Conservation (phyloP, 2,797 vertebrate genomes). For the Chiroxiphia lanceolata region DNA sequence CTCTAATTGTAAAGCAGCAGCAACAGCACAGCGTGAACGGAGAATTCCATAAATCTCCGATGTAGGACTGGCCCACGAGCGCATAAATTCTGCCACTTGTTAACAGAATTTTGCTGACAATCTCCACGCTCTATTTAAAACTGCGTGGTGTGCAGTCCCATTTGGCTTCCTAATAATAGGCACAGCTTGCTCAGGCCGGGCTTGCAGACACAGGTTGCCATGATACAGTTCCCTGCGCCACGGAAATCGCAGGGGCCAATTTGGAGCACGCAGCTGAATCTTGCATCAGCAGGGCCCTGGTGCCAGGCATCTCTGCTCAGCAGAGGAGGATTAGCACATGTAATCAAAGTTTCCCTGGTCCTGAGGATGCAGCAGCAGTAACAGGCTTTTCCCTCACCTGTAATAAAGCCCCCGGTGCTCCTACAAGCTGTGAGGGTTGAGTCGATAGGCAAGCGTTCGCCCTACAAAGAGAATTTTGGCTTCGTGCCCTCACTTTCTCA, state of each 20-base stretch:
- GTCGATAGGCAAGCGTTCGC: accelerated
- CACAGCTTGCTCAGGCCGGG: neutral
- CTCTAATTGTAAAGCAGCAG: slow-evolving; percentile 58
- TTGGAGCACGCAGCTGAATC: accelerated
- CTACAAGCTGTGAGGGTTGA: neutral
- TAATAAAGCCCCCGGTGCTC: neutral
- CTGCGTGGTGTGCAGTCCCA: neutral
- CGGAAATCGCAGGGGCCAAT: accelerated
- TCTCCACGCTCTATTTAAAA: neutral
- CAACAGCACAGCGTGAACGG: slow-evolving; percentile 21
- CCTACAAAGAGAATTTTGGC: neutral
- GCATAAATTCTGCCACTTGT: slow-evolving; percentile 44
- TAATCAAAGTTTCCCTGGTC: neutral
- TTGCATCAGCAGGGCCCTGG: neutral
- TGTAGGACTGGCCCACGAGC: neutral
- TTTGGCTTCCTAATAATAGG: neutral
- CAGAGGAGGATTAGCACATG: accelerated
- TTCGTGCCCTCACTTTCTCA: neutral
- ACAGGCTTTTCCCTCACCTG: neutral
- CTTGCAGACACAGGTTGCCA: neutral
- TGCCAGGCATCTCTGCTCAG: neutral
- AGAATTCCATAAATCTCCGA: neutral
- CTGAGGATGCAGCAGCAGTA: neutral
- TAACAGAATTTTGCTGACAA: neutral
- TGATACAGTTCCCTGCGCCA: neutral